These are phyloP conservation scores for Cataglyphis cursor DNA, from an alignment of 2,888 invertebrate species.

Conservation along the genomic window DNA sequence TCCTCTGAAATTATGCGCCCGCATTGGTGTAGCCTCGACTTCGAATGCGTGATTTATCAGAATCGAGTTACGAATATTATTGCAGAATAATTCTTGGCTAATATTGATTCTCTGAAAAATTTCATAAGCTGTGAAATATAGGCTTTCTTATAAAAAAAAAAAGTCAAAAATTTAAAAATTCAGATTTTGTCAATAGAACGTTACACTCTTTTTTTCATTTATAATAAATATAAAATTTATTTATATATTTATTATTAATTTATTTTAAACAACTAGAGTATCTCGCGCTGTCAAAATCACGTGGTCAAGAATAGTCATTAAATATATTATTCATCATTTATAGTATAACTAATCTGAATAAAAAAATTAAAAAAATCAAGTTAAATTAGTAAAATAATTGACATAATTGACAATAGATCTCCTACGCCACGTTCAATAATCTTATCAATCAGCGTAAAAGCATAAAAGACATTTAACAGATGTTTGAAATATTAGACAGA, in stretches of 20 bases:
- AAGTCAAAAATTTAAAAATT: neutral
- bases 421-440: neutral
- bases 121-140: neutral
- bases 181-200: neutral
- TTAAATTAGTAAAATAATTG: neutral
- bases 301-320: neutral
- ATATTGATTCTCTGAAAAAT: neutral
- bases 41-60: conserved; percentile 12
- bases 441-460: neutral
- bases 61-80: neutral
- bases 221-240: too few species aligned
- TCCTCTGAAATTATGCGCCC: conserved; percentile 66
- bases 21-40: conserved; percentile 62
- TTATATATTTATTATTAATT: neutral
- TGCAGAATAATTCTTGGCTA: neutral
- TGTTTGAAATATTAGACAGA: conserved; percentile 48
- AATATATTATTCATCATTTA: neutral
- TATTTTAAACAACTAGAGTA: neutral
- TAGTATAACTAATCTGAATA: neutral
- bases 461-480: conserved; percentile 34
- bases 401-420: neutral
- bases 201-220: too few species aligned
- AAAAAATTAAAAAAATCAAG: neutral
- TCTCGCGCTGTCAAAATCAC: neutral
- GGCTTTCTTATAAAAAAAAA: too few species aligned